These are phyloP conservation scores for Parasteatoda tepidariorum DNA, from an alignment of 1,140 invertebrate genomes.

Conservation along the genomic window DNA sequence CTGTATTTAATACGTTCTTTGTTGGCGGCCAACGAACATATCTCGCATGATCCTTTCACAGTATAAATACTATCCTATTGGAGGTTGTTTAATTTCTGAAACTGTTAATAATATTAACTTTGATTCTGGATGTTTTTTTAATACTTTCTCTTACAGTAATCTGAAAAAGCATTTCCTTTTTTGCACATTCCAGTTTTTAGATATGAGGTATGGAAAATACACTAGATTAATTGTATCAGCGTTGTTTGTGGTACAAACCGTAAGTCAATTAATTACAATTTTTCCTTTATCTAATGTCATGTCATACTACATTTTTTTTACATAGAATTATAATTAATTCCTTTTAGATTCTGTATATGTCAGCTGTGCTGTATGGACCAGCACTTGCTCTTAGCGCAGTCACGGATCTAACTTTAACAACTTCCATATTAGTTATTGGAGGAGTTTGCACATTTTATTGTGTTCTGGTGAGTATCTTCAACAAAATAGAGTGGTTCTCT, in stretches of 20 bases:
- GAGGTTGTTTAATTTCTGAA: too few species aligned
- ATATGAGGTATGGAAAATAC: not conserved
- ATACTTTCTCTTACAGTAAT: too few species aligned
- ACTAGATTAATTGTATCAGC: not conserved
- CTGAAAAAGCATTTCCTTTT: too few species aligned
- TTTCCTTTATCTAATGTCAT: too few species aligned
- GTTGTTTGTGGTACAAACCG: not conserved
- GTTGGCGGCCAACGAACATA: too few species aligned
- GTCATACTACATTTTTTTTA: not conserved
- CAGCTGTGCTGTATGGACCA: conserved; percentile 91
- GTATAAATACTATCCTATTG: too few species aligned
- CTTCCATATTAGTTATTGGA: conserved; percentile 83
- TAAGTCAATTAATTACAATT: not conserved
- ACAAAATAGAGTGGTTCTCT: too few species aligned
- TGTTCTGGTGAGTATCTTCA: conserved; percentile 74
- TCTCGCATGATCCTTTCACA: too few species aligned
- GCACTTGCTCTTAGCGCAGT: conserved; percentile 89
- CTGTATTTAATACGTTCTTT: too few species aligned
- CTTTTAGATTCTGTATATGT: conserved; percentile 83
- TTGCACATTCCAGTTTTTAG: not conserved
- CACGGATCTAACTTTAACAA: conserved; percentile 78
- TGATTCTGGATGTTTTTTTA: too few species aligned
- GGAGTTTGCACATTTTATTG: conserved; percentile 84
- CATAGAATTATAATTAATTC: not conserved
- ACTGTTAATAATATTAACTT: too few species aligned